phyloP scores from a whole-genome alignment of 2,797 vertebrate species.

The Gymnopithys bicolor region DNA sequence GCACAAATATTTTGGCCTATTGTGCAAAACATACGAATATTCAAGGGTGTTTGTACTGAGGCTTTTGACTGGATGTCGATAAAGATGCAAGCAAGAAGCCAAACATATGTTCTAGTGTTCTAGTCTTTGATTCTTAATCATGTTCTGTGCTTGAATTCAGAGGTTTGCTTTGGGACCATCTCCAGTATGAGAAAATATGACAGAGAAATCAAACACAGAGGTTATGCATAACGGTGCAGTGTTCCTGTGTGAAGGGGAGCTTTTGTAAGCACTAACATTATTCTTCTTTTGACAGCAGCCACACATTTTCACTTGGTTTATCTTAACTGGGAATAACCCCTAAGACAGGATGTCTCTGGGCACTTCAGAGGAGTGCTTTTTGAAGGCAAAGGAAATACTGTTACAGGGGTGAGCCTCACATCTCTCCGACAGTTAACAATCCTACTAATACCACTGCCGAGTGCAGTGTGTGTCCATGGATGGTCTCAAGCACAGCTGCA shows the following conservation, averaged over 20 bases:
- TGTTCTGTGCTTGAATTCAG: slow-evolving; percentile 27
- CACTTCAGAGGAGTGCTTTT: slow-evolving; percentile 44
- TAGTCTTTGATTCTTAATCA: slow-evolving; percentile 63
- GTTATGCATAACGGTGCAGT: background rate
- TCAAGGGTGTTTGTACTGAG: slow-evolving; percentile 9
- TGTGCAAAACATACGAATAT: slow-evolving; percentile 23
- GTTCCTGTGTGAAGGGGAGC: background rate
- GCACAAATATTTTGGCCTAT: background rate
- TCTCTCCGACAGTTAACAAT: background rate
- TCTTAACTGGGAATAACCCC: slow-evolving; percentile 51
- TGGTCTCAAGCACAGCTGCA: background rate
- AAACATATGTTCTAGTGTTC: slow-evolving; percentile 58
- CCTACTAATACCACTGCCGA: background rate
- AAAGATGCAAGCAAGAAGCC: slow-evolving; percentile 39
- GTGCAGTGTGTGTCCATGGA: background rate
- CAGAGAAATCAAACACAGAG: slow-evolving; percentile 51
- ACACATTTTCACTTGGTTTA: slow-evolving; percentile 42
- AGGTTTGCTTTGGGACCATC: slow-evolving; percentile 55
- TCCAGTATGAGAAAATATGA: slow-evolving; percentile 51
- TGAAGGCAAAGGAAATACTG: slow-evolving; percentile 33
- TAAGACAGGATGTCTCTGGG: slow-evolving; percentile 38
- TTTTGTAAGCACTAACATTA: slow-evolving; percentile 41
- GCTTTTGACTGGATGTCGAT: slow-evolving; percentile 26
- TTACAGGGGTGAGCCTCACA: background rate
- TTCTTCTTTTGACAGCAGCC: slow-evolving; percentile 54